Conservation (phyloP, 2,113 vertebrate genomes). For the Thryonomys swinderianus region DNA sequence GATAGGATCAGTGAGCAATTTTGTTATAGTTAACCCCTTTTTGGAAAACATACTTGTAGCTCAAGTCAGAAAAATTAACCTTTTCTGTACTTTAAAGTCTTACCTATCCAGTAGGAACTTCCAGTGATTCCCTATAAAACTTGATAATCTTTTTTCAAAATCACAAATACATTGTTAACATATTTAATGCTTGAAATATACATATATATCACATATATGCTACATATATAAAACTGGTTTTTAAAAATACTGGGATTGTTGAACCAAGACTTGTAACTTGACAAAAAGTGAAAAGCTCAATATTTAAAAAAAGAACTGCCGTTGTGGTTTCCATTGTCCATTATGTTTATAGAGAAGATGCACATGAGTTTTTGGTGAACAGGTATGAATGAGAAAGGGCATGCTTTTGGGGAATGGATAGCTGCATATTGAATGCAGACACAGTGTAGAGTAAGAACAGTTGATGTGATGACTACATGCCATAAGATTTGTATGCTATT, state of each 20-base stretch:
- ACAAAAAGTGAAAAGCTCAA: not conserved
- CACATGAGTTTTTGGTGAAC: not conserved
- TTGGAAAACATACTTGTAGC: constrained; percentile 26
- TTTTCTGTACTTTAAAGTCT: constrained; percentile 29
- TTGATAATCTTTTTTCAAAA: not conserved
- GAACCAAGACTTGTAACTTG: not conserved
- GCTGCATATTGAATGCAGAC: not conserved
- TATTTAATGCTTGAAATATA: not conserved
- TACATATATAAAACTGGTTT: not conserved
- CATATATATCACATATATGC: not conserved
- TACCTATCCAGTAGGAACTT: constrained; percentile 2
- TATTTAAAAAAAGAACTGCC: not conserved
- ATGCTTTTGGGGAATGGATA: not conserved
- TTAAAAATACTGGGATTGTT: not conserved
- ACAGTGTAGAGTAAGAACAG: not conserved
- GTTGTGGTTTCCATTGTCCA: not conserved
- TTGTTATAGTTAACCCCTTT: not conserved
- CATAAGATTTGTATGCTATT: constrained; percentile 31
- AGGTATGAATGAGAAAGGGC: not conserved
- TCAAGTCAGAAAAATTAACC: not conserved
- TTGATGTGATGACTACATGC: not conserved
- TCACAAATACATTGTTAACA: not conserved
- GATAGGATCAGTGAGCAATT: not conserved
- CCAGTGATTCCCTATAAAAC: not conserved
- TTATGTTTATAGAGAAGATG: not conserved